Evolutionary conservation across 2,113 vertebrate species (phyloP).

Genomic region (Tragelaphus buxtoni): DNA sequence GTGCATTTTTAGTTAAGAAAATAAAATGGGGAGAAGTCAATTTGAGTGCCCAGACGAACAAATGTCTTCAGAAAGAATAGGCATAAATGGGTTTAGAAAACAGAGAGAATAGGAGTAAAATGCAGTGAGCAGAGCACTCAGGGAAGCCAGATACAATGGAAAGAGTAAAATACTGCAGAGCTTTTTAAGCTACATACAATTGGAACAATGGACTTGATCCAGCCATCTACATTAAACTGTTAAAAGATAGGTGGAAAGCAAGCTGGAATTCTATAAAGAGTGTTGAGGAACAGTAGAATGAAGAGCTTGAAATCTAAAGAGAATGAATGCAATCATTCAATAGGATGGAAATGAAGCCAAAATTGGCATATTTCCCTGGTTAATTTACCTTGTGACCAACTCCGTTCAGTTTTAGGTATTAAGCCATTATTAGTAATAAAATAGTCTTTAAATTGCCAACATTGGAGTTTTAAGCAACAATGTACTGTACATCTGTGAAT

Average conservation of each 20-base stretch:
- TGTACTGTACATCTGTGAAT: not conserved
- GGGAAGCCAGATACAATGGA: slow-evolving; percentile 83
- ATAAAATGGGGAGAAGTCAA: slow-evolving; percentile 86
- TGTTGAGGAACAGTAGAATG: slow-evolving; percentile 76
- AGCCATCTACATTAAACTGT: slow-evolving; percentile 82
- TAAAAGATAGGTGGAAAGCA: slow-evolving; percentile 81
- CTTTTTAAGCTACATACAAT: slow-evolving; percentile 85
- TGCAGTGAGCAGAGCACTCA: slow-evolving; percentile 76
- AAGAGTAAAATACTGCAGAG: slow-evolving; percentile 83
- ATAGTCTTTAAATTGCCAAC: slow-evolving; percentile 57
- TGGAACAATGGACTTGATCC: slow-evolving; percentile 81
- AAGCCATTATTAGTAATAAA: slow-evolving; percentile 71
- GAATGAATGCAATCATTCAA: slow-evolving; percentile 78
- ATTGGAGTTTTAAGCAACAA: slow-evolving; percentile 28
- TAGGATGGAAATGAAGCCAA: slow-evolving; percentile 76
- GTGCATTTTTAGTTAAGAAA: slow-evolving; percentile 85
- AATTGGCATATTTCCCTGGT: slow-evolving; percentile 79
- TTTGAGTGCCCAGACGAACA: slow-evolving; percentile 84
- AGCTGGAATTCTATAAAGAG: slow-evolving; percentile 76
- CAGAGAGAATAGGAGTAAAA: slow-evolving; percentile 79
- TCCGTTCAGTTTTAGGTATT: slow-evolving; percentile 71
- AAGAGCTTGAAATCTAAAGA: slow-evolving; percentile 76
- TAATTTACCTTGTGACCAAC: slow-evolving; percentile 76
- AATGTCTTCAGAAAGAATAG: slow-evolving; percentile 76
- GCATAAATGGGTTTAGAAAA: slow-evolving; percentile 84